These are phyloP conservation scores for Seriola dumerili DNA, from an alignment of 2,113 vertebrate genomes.

Conservation along the genomic window DNA sequence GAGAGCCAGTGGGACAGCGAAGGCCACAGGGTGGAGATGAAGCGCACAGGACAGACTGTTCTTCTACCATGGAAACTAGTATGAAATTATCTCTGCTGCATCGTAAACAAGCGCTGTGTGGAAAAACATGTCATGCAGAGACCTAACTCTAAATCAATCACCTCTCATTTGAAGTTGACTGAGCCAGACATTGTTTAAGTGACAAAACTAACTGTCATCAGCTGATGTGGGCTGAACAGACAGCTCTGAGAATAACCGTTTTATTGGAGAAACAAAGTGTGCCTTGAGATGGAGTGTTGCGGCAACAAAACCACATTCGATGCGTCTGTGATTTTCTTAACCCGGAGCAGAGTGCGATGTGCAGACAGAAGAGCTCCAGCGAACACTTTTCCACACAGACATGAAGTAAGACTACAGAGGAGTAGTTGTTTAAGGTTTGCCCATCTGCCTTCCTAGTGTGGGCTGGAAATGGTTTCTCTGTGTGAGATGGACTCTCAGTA, in stretches of 20 bases:
- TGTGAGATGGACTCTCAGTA: slow-evolving; percentile 54
- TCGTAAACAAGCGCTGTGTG: neutral
- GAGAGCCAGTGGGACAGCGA: slow-evolving; percentile 48
- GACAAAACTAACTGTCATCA: neutral
- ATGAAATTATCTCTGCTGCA: slow-evolving; percentile 32
- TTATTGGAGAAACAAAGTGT: neutral
- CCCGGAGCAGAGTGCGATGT: neutral
- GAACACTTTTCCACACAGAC: slow-evolving; percentile 22
- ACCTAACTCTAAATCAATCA: neutral
- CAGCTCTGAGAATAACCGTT: neutral
- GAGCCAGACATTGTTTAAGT: neutral
- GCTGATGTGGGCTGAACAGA: neutral
- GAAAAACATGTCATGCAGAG: slow-evolving; percentile 16
- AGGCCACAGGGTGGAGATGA: slow-evolving; percentile 56
- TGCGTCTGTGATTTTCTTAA: neutral
- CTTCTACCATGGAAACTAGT: slow-evolving; percentile 28
- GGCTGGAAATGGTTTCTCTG: slow-evolving; percentile 65
- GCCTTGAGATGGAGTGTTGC: neutral
- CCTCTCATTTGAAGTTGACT: neutral
- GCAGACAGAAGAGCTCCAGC: neutral
- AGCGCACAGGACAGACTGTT: slow-evolving; percentile 51
- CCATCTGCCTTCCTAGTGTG: slow-evolving; percentile 34
- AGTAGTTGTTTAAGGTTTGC: slow-evolving; percentile 43
- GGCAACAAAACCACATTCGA: neutral
- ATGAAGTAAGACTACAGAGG: slow-evolving; percentile 32